These are phyloP conservation scores for Hapalemur alaotrensis DNA, from an alignment of 2,797 vertebrate genomes.

Conservation along the genomic window DNA sequence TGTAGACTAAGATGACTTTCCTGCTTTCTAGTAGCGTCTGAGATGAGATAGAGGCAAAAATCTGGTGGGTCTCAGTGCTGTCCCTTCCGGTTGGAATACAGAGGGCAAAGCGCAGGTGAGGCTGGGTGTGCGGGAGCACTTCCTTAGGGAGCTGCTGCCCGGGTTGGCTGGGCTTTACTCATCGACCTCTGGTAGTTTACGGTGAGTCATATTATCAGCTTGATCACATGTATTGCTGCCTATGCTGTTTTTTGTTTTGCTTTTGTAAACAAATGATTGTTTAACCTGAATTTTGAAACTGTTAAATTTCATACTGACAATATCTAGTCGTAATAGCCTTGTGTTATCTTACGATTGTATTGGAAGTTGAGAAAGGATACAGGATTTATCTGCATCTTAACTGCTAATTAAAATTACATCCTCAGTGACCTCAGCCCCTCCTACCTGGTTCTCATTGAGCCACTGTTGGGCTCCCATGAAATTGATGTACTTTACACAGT, in stretches of 20 bases:
- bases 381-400: background rate
- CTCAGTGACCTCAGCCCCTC: rapidly evolving
- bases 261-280: background rate
- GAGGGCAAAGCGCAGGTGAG: rapidly evolving
- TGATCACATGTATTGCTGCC: background rate
- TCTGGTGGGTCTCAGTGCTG: rapidly evolving
- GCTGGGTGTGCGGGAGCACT: too few relatives aligned
- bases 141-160: background rate
- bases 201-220: rapidly evolving
- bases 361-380: background rate
- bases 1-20: background rate
- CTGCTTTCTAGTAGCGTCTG: background rate
- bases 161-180: rapidly evolving
- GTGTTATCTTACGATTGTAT: background rate
- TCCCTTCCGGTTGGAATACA: background rate
- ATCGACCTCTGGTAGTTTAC: too few relatives aligned
- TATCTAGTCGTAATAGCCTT: background rate
- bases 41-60: background rate
- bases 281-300: background rate
- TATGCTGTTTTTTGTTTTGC: background rate
- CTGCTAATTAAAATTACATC: background rate
- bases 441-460: rapidly evolving
- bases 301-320: background rate
- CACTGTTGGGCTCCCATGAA: background rate
- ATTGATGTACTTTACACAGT: background rate